A percentile compares a stretch with the other conserved stretches of the same genome.
Conservation (phyloP, 2,113 vertebrate genomes). For the Toxotes chatareus region DNA sequence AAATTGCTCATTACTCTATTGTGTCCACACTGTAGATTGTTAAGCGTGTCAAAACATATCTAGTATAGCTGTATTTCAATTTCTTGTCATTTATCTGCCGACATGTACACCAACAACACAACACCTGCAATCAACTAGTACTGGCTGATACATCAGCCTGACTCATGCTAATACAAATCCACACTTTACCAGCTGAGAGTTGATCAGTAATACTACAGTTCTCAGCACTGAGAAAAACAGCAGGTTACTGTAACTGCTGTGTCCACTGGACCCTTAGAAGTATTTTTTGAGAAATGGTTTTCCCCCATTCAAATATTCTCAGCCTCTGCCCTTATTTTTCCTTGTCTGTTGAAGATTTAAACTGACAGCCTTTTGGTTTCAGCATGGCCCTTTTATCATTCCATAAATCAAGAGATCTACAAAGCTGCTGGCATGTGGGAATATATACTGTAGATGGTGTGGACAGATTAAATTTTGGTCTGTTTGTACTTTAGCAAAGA, state of each 20-base stretch:
- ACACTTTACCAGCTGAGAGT: background rate
- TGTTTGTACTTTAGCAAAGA: constrained; percentile 36
- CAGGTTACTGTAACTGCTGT: background rate
- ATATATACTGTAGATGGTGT: background rate
- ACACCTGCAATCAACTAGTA: background rate
- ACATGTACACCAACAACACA: background rate
- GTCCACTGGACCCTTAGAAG: background rate
- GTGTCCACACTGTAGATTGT: background rate
- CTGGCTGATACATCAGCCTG: background rate
- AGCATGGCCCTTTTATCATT: background rate
- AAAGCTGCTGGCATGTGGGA: background rate
- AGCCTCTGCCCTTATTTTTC: background rate
- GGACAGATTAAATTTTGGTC: background rate
- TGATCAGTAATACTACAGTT: background rate
- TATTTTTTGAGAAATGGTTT: background rate
- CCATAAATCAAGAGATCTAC: background rate
- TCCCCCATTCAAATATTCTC: background rate
- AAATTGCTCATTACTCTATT: background rate
- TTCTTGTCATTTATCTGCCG: background rate
- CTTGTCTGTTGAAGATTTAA: background rate
- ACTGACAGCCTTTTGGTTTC: background rate
- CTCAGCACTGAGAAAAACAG: background rate
- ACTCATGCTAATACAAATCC: background rate
- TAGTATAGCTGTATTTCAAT: background rate
- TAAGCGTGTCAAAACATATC: background rate